Conservation (phyloP, 1,140 invertebrate genomes). For the Lordiphosa clarofinis region DNA sequence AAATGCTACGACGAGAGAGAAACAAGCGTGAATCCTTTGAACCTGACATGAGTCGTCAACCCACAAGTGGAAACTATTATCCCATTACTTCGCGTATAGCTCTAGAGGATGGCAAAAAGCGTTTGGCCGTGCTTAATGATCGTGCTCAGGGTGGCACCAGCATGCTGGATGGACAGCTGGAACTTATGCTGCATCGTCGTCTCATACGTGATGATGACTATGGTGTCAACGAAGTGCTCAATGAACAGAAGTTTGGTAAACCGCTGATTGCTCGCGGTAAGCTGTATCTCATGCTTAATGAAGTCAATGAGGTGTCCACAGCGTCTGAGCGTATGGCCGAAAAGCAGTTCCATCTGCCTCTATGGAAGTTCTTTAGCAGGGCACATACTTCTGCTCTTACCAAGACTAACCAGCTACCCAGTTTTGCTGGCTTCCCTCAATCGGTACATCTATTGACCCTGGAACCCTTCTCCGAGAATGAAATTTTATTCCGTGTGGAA, state of each 20-base stretch:
- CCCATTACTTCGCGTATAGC: slow-evolving; percentile 93
- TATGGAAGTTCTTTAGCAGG: slow-evolving; percentile 71
- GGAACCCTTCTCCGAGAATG: slow-evolving; percentile 88
- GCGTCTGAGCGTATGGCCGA: slow-evolving; percentile 37
- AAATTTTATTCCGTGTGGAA: slow-evolving; percentile 90
- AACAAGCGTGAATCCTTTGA: slow-evolving; percentile 89
- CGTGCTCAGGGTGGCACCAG: slow-evolving; percentile 93
- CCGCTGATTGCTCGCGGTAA: slow-evolving; percentile 91
- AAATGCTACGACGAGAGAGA: slow-evolving; percentile 88
- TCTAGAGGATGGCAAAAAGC: slow-evolving; percentile 80
- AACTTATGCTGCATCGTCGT: slow-evolving; percentile 93
- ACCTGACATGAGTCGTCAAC: slow-evolving; percentile 83
- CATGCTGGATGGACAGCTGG: slow-evolving; percentile 86
- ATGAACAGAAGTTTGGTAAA: slow-evolving; percentile 88
- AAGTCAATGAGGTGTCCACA: slow-evolving; percentile 40
- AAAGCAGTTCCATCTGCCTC: slow-evolving; percentile 54
- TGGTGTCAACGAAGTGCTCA: slow-evolving; percentile 94
- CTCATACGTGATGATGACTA: slow-evolving; percentile 93
- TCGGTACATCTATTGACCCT: slow-evolving; percentile 93
- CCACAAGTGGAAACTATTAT: slow-evolving; percentile 94
- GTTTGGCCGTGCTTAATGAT: slow-evolving; percentile 89
- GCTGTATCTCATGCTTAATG: slow-evolving; percentile 83
- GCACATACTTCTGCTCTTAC: slow-evolving; percentile 32
- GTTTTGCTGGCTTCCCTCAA: slow-evolving; percentile 80
- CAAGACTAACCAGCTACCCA: slow-evolving; percentile 9